Evolutionary conservation across 2,888 invertebrate species (phyloP).

Genomic region (Axea sp.): DNA sequence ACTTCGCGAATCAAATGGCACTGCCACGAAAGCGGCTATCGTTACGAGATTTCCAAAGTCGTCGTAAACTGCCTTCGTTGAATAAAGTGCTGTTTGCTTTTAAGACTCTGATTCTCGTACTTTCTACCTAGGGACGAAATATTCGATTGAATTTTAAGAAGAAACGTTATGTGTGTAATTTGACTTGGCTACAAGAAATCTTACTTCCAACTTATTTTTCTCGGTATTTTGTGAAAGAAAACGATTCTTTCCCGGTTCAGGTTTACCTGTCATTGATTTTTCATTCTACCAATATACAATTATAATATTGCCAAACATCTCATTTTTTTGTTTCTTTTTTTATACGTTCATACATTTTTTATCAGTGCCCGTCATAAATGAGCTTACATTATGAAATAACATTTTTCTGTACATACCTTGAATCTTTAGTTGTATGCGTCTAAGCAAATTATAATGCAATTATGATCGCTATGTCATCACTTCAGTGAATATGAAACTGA

Average conservation of each 20-base stretch:
- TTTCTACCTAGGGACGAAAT: conserved; percentile 27
- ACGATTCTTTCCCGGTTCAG: not conserved
- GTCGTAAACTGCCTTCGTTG: conserved; percentile 57
- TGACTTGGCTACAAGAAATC: conserved; percentile 40
- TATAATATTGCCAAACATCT: too few species aligned
- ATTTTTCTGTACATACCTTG: not conserved
- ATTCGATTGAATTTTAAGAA: conserved; percentile 53
- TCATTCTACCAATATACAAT: not conserved
- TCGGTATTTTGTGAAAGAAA: conserved; percentile 10
- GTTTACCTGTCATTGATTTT: not conserved
- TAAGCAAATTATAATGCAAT: not conserved
- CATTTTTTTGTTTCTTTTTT: too few species aligned
- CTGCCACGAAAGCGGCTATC: conserved; percentile 54
- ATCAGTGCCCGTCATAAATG: too few species aligned
- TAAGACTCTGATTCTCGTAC: conserved; percentile 43
- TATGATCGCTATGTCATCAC: not conserved
- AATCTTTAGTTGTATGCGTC: not conserved
- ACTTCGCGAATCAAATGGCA: conserved; percentile 55
- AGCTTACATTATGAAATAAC: too few species aligned
- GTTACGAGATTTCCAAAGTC: conserved; percentile 54
- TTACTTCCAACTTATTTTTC: conserved; percentile 25
- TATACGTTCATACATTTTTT: too few species aligned
- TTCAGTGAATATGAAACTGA: not conserved
- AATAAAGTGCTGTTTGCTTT: conserved; percentile 62
- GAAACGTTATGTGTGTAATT: conserved; percentile 52